Conservation (phyloP, 2,797 vertebrate genomes). For the Taeniopygia guttata region DNA sequence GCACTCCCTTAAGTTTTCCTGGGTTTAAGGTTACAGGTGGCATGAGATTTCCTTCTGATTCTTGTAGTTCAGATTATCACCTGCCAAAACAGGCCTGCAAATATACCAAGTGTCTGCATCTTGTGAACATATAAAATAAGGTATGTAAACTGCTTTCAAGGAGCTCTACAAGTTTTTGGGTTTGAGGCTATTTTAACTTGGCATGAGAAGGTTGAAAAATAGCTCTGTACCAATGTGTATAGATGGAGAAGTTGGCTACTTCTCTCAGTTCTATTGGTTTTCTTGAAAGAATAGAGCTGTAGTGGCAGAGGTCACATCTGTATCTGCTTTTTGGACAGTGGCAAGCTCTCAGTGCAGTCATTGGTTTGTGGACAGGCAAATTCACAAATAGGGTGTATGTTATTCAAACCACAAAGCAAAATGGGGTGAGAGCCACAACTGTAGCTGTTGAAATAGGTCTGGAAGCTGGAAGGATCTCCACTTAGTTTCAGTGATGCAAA, state of each 20-base stretch:
- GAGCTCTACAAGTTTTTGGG: background rate
- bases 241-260: background rate
- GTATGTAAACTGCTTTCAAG: background rate
- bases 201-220: background rate
- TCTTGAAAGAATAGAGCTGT: background rate
- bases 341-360: background rate
- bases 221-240: background rate
- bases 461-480: background rate
- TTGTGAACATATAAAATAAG: background rate
- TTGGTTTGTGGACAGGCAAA: background rate
- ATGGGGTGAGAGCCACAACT: background rate
- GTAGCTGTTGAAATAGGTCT: background rate
- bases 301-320: background rate
- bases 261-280: background rate
- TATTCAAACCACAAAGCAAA: background rate
- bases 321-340: constrained; percentile 4
- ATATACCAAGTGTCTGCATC: background rate
- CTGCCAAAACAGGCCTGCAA: background rate
- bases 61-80: background rate
- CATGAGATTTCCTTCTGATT: background rate
- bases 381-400: background rate
- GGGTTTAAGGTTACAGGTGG: background rate
- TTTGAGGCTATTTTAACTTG: background rate
- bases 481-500: background rate
- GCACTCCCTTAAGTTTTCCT: background rate